Evolutionary conservation across 2,888 invertebrate species (phyloP).

Genomic region (Cyaniris semiargus): DNA sequence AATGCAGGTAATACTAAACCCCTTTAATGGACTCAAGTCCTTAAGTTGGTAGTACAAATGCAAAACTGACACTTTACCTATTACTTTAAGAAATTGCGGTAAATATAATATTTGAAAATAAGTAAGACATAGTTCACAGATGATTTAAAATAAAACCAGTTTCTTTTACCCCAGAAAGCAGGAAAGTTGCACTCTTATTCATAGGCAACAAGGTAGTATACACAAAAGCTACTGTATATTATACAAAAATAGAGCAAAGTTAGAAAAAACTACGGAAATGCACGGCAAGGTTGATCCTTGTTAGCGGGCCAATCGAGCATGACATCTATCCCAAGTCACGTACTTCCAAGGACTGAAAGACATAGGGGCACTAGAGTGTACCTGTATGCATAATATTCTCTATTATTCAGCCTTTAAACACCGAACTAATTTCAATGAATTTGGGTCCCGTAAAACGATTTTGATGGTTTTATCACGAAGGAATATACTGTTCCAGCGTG

Average conservation of each 20-base stretch:
- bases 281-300: constrained; percentile 11
- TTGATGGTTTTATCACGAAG: too few species aligned
- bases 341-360: background rate
- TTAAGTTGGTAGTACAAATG: too few species aligned
- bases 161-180: background rate
- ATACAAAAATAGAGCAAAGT: constrained; percentile 5
- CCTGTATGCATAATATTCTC: background rate
- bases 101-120: background rate
- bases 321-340: constrained; percentile 16
- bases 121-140: background rate
- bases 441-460: too few species aligned
- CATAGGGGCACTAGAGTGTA: background rate
- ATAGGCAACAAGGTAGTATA: background rate
- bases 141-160: too few species aligned
- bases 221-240: background rate
- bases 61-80: too few species aligned
- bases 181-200: background rate
- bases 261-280: constrained; percentile 3
- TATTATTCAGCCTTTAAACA: background rate
- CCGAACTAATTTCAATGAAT: background rate
- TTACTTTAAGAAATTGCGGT: background rate
- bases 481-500: too few species aligned
- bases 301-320: background rate
- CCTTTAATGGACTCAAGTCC: too few species aligned
- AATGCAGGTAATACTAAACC: too few species aligned